Evolutionary conservation across 2,113 vertebrate species (phyloP).

Genomic region (Coptodon bakossiorum): DNA sequence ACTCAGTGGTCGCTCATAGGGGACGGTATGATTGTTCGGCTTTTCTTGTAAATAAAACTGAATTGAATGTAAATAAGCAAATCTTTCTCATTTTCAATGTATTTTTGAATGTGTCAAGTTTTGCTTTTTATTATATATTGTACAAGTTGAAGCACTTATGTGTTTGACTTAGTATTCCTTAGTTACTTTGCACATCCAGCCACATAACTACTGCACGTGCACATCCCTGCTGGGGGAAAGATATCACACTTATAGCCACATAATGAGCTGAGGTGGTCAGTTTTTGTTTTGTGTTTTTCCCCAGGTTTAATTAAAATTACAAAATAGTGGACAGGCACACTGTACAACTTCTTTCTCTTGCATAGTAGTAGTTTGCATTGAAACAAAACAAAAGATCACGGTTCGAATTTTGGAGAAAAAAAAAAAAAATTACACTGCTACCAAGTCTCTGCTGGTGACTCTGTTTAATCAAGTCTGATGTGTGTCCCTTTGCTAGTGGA

Average conservation of each 20-base stretch:
- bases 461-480: not conserved
- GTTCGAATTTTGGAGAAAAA: too few species aligned
- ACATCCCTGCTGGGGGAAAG: not conserved
- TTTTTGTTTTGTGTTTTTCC: not conserved
- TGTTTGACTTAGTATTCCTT: not conserved
- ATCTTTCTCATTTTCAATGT: not conserved
- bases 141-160: not conserved
- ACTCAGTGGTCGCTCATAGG: not conserved
- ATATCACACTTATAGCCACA: not conserved
- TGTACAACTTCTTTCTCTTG: not conserved
- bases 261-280: not conserved
- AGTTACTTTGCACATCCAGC: not conserved
- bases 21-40: not conserved
- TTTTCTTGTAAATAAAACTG: not conserved
- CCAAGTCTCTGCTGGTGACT: not conserved
- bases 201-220: not conserved
- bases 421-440: not conserved
- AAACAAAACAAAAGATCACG: not conserved
- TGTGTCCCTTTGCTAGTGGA: conserved; percentile 78
- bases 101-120: not conserved
- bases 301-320: not conserved
- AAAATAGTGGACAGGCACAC: not conserved
- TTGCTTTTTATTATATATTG: not conserved
- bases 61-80: not conserved
- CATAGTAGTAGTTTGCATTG: not conserved